phyloP scores from a whole-genome alignment of 2,888 invertebrate species.

The Lucinisca nassula region DNA sequence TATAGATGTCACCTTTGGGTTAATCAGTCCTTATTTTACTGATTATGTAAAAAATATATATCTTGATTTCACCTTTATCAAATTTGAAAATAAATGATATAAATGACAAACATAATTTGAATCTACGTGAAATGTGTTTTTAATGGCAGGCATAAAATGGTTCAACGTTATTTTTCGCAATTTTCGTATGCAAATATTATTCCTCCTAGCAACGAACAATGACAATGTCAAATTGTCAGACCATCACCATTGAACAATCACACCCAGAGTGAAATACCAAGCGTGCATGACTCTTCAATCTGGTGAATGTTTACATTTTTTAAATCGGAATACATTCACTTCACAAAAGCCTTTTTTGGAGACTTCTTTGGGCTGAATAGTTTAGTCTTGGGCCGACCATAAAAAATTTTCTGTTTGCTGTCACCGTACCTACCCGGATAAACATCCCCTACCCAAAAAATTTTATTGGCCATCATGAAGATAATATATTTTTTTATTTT shows the following conservation, averaged over 20 bases:
- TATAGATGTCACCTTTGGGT: no score
- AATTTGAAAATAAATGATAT: no score
- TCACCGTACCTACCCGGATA: no score
- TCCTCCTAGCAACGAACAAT: not conserved
- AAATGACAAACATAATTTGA: not conserved
- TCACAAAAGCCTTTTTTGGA: not conserved
- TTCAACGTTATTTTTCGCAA: not conserved
- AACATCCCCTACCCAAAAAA: no score
- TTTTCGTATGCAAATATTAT: slow-evolving; percentile 2
- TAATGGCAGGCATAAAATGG: not conserved
- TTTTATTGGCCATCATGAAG: no score
- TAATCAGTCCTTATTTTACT: no score
- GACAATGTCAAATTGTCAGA: not conserved
- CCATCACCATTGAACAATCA: not conserved
- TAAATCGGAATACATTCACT: not conserved
- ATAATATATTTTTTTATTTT: no score
- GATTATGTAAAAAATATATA: no score
- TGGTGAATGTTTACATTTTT: slow-evolving; percentile 10
- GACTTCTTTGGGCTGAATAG: not conserved
- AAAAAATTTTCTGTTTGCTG: no score
- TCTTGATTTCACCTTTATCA: no score
- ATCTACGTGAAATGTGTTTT: not conserved
- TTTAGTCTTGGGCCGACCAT: no score
- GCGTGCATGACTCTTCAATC: slow-evolving; percentile 2
- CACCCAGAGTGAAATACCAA: not conserved